These are phyloP conservation scores for Drosophila tristis DNA, from an alignment of 1,140 invertebrate species.

Conservation along the genomic window DNA sequence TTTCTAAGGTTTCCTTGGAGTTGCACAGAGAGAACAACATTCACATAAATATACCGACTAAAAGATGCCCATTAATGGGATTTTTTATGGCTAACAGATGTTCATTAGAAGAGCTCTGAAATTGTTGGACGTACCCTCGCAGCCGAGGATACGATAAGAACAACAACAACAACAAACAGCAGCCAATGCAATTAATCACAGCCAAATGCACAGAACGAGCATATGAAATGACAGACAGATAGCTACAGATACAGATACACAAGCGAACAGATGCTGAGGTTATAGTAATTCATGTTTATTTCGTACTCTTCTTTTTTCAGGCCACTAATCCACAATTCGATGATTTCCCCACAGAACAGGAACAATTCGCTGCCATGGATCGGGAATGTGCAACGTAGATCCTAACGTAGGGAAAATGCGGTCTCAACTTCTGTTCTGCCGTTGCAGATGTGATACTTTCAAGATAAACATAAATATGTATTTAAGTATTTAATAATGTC, in stretches of 20 bases:
- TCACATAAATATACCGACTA: too few species aligned
- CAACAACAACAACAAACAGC: slow-evolving; percentile 42
- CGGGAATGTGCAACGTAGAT: slow-evolving; percentile 19
- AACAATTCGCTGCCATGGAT: too few species aligned
- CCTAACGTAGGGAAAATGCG: neutral
- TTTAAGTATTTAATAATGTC: too few species aligned
- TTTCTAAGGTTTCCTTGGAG: slow-evolving; percentile 79
- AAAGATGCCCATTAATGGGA: too few species aligned
- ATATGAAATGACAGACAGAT: slow-evolving; percentile 73
- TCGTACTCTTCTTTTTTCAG: slow-evolving; percentile 32
- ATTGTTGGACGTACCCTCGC: too few species aligned
- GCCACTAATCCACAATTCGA: slow-evolving; percentile 74
- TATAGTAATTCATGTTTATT: slow-evolving; percentile 61
- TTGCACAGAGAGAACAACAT: slow-evolving; percentile 27
- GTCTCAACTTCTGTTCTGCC: neutral
- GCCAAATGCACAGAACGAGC: slow-evolving; percentile 80
- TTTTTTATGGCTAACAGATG: too few species aligned
- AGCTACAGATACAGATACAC: slow-evolving; percentile 29
- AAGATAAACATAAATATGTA: too few species aligned
- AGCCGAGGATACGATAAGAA: too few species aligned
- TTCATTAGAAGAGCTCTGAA: too few species aligned
- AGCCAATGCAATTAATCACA: slow-evolving; percentile 82
- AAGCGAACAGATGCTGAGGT: slow-evolving; percentile 45
- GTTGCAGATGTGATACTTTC: too few species aligned
- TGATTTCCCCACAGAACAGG: neutral